These are phyloP conservation scores for Drosophila rellima DNA, from an alignment of 2,888 invertebrate species.

Conservation along the genomic window DNA sequence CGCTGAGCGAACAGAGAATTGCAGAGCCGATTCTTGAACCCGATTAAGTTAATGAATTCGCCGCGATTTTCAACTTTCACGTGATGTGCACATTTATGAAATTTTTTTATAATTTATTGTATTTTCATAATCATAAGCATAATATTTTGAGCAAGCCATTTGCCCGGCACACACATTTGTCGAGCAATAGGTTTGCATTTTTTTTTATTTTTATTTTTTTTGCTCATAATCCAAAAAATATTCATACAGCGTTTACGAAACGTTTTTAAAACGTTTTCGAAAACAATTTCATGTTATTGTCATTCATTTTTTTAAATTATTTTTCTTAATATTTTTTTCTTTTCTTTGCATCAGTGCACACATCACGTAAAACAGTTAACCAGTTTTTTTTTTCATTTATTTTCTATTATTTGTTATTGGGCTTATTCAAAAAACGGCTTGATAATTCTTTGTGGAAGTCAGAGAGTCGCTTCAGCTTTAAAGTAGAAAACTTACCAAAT, in stretches of 20 bases:
- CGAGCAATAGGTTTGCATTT: constrained; percentile 50
- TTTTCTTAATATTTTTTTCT: background rate
- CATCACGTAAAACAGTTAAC: constrained; percentile 35
- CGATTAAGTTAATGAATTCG: background rate
- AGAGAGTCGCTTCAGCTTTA: constrained; percentile 1
- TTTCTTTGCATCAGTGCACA: constrained; percentile 19
- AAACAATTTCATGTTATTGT: constrained; percentile 14
- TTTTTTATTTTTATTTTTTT: constrained; percentile 6
- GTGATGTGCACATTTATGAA: constrained; percentile 14
- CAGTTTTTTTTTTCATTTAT: constrained; percentile 1
- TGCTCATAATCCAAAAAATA: constrained; percentile 5
- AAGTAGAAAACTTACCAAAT: constrained; percentile 51
- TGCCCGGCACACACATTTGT: constrained; percentile 11
- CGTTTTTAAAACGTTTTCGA: constrained; percentile 17
- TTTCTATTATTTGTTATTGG: constrained; percentile 21
- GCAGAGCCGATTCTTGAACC: background rate
- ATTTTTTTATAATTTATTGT: background rate
- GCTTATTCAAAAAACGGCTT: constrained; percentile 1
- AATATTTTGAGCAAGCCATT: constrained; percentile 12
- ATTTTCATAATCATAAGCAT: constrained; percentile 8
- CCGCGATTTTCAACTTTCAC: background rate
- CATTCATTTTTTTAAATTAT: background rate
- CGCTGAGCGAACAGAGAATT: constrained; percentile 10
- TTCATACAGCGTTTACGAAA: constrained; percentile 2
- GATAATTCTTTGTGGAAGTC: constrained; percentile 15